Evolutionary conservation across 2,888 invertebrate species (phyloP), one percentile per base, ranked within the genome.

Genomic region (Caenorhabditis angaria): DNA sequence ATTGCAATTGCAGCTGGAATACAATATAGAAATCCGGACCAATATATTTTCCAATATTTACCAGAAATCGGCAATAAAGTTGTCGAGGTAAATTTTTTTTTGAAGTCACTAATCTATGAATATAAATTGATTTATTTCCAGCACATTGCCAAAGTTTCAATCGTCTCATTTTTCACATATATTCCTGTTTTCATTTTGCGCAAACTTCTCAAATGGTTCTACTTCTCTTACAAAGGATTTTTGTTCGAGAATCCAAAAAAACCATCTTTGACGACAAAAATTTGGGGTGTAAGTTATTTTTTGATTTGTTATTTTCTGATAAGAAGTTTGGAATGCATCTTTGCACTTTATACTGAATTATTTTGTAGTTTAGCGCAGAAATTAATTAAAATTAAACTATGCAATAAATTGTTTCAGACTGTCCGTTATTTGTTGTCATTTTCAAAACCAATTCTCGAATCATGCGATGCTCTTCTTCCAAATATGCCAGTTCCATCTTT

Each of bases 191-290:
- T 82, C 59, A n/a, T 80, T 27, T 54, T 82, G 57, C 78, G 83
- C 24, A 61, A 69, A 55, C 63, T 82, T 62, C 65, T 84, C 24
- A 73, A 76, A 54, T 65, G 77, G 56, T 82, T 83, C 67, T 77
- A 81, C 75, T 85, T 85, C 64, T 71, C 78, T 18, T 85, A 85
- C 78, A 85, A 85, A 65, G 80, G 81, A 57, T 85, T 77, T 63
- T 63, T 85, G 32, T 83, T 78, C 58, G 85, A 85, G 61, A 76
- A 81, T 35, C 79, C 80, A 22, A 85, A 83, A 65, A 83, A 83
- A 48, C 78, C 81, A 12, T 85, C 83, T 8, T 8, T 80, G 2
- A 61, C 32, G 25, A 85, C 85, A 8, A 84, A 82, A 63, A 28
- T 84, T 47, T 85, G 85, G 85, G 83, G 76, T n/a, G 83, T 85